A percentile compares a stretch with the other conserved stretches of the same genome.
Conservation (phyloP, 2,888 invertebrate species). For the Lampropteryx suffumata region DNA sequence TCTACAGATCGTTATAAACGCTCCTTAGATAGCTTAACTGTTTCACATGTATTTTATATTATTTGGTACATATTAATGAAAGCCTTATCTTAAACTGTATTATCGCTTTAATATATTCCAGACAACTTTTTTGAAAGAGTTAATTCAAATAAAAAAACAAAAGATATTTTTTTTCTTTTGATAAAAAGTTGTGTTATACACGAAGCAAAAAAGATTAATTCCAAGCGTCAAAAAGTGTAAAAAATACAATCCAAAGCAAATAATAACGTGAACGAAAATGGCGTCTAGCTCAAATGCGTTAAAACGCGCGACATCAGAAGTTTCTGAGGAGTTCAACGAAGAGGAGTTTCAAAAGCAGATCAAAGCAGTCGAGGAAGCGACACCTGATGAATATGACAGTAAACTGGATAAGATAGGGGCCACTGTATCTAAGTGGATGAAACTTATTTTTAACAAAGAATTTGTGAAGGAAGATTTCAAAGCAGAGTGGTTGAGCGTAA, state of each 20-base stretch:
- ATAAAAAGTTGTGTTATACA: too few species aligned
- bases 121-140: too few species aligned
- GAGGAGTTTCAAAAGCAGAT: slow-evolving; percentile 27
- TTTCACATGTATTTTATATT: too few species aligned
- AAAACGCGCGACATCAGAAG: slow-evolving; percentile 8
- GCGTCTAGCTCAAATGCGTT: slow-evolving; percentile 42
- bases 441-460: slow-evolving; percentile 59
- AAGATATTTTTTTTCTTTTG: too few species aligned
- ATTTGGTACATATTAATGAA: too few species aligned
- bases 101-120: too few species aligned
- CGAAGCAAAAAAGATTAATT: too few species aligned
- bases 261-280: slow-evolving; percentile 40
- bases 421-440: slow-evolving; percentile 65
- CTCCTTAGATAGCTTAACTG: too few species aligned
- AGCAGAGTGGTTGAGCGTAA: slow-evolving; percentile 69
- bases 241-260: too few species aligned
- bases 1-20: too few species aligned
- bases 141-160: too few species aligned
- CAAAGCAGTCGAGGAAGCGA: slow-evolving; percentile 50
- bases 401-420: slow-evolving; percentile 52
- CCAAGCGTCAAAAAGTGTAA: slow-evolving; percentile 23
- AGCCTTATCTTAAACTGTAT: too few species aligned
- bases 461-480: slow-evolving; percentile 51
- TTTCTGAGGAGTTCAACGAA: slow-evolving; percentile 22
- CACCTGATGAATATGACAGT: slow-evolving; percentile 57